Evolutionary conservation across 2,113 vertebrate species (phyloP).

Genomic region (Nematolebias whitei): DNA sequence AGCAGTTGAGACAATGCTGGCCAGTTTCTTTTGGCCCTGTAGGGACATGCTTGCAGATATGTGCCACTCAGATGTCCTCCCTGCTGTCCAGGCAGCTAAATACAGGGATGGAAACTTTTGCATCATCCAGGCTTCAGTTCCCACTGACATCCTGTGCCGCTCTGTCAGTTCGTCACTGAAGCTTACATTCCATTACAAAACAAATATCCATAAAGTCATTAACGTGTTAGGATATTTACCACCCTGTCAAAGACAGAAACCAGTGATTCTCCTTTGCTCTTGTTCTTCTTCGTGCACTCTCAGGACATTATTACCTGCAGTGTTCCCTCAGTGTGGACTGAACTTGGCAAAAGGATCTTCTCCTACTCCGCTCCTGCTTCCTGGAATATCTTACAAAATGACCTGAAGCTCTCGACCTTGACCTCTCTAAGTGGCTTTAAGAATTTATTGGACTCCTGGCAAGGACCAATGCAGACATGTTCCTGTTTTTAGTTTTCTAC

Average conservation of each 20-base stretch:
- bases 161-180: conserved; percentile 54
- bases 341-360: too few relatives aligned
- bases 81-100: conserved; percentile 17
- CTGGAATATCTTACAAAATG: too few relatives aligned
- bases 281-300: too few relatives aligned
- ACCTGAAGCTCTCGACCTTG: too few relatives aligned
- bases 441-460: too few relatives aligned
- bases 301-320: too few relatives aligned
- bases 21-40: conserved; percentile 36
- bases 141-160: conserved; percentile 28
- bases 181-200: conserved; percentile 50
- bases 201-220: conserved; percentile 58
- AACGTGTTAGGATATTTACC: conserved; percentile 58
- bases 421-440: too few relatives aligned
- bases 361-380: too few relatives aligned
- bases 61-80: conserved; percentile 31
- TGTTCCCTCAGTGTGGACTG: too few relatives aligned
- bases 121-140: conserved; percentile 31
- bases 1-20: conserved; percentile 39
- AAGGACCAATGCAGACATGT: too few relatives aligned
- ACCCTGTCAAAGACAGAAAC: conserved; percentile 22
- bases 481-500: too few relatives aligned
- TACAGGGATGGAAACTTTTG: conserved; percentile 48
- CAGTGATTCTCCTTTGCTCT: conserved; percentile 25
- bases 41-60: conserved; percentile 41